Conservation (phyloP, 1,140 invertebrate genomes). For the Planococcus citri region DNA sequence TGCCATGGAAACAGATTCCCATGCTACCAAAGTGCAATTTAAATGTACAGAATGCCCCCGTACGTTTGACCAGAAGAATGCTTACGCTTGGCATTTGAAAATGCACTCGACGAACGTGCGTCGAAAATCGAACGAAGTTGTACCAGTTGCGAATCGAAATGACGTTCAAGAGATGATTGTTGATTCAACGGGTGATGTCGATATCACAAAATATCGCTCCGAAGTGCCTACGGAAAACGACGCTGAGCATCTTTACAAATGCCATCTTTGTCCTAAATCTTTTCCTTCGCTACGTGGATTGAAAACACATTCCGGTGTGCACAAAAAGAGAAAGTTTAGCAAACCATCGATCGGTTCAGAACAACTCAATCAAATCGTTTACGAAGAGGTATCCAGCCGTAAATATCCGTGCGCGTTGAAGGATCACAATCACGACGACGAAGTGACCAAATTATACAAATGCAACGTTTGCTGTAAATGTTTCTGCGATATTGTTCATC, state of each 20-base stretch:
- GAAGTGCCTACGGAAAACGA: no score
- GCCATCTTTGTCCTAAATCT: background rate
- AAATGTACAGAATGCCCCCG: background rate
- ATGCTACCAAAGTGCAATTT: background rate
- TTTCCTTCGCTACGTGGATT: background rate
- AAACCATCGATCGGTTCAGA: no score
- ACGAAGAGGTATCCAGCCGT: background rate
- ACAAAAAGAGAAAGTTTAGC: no score
- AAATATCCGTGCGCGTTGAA: background rate
- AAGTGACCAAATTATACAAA: background rate
- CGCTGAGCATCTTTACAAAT: background rate
- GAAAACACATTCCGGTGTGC: background rate
- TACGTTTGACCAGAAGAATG: background rate
- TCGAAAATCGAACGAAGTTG: background rate
- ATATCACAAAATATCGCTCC: no score
- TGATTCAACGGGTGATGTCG: background rate
- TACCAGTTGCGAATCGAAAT: background rate
- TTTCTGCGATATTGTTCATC: background rate
- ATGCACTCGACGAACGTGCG: background rate
- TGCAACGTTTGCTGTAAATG: background rate
- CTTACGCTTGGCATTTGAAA: background rate
- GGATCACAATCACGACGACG: background rate
- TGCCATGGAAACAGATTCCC: background rate
- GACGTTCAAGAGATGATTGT: background rate
- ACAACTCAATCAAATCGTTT: no score